Base-by-base conservation (phyloP, 2,113 vertebrate species). In the Cyanoramphus novaezelandiae region DNA sequence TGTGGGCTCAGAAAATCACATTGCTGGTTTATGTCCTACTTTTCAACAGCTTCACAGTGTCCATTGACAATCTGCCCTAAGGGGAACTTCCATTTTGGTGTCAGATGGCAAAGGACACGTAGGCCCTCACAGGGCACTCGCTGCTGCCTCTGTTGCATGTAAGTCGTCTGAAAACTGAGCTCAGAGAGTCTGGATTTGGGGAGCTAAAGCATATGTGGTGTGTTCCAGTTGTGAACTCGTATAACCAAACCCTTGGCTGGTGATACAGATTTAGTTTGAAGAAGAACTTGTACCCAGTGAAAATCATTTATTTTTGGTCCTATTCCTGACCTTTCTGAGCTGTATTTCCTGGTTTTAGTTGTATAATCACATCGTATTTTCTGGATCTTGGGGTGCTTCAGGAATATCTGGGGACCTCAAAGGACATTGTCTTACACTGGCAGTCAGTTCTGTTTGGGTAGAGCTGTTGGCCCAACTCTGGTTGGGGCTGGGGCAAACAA, bases 11-110 rank as follows among this genome's bases (percentile, higher is more conserved):
- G 75, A 69, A 96, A 88, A 80, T 91, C 82, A 71, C 78, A 20
- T 79, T 90, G 90, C 94, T 93, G 18, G 43, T 92, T 94, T 37
- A 46, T 85, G 95, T 97, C 92, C 93, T 96, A 91, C 83, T 97
- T 95, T 89, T 87, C 94, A 86, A 43, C 89, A 87, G 89, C 94
- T 91, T 91, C 84, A 53, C 76, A 83, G 81, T 1, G 3, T 35
- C 94, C 44, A 17, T 12, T 69, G 89, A 92, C 85, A 86, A 72
- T 77, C 11, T 47, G 71, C 92, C 96, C 59, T 6, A 6, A 75
- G 78, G 94, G 84, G 46, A 77, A 33, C 95, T 95, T 95, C 91
- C 90, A 74, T 94, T 91, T 91, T 80, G 91, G 78, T 93, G 87
- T 96, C 75, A 62, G 60, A 65, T 89, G 89, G 74, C 78, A 79